Evolutionary conservation across 2,113 vertebrate genomes (phyloP).

Genomic region (Pimephales promelas): DNA sequence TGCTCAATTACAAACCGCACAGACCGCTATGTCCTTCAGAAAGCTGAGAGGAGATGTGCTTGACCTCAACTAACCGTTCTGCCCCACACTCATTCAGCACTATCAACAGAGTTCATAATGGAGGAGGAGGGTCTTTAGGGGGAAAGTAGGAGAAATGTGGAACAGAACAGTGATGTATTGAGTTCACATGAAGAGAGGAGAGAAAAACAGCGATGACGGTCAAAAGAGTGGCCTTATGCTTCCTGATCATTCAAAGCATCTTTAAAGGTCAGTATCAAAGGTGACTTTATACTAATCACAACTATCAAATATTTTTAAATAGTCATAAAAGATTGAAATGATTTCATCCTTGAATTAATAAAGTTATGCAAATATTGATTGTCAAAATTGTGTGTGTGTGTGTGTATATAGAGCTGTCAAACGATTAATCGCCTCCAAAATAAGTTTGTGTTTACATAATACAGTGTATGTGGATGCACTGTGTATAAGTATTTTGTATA

Average conservation of each 20-base stretch:
- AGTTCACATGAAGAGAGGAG: constrained; percentile 20
- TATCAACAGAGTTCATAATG: constrained; percentile 27
- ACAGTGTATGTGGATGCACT: no score
- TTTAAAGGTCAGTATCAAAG: constrained; percentile 24
- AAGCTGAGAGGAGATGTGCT: constrained; percentile 22
- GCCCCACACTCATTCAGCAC: constrained; percentile 27
- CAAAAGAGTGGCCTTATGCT: constrained; percentile 35
- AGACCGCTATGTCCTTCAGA: constrained; percentile 53
- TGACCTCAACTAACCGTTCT: constrained; percentile 56
- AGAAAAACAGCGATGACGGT: constrained; percentile 51
- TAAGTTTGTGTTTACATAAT: no score
- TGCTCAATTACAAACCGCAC: constrained; percentile 60
- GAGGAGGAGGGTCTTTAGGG: constrained; percentile 25
- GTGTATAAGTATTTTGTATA: no score
- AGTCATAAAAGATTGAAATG: neutral
- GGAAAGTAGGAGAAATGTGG: constrained; percentile 43
- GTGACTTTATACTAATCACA: neutral
- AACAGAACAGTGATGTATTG: constrained; percentile 40
- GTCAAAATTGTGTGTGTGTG: neutral
- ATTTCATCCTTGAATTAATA: neutral
- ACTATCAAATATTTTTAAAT: neutral
- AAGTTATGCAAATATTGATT: neutral
- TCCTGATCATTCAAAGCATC: constrained; percentile 9
- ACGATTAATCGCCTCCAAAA: no score
- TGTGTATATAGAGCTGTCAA: no score